A percentile compares a stretch with the other conserved stretches of the same genome.
These are phyloP conservation scores for Mactromeris polynyma DNA, from an alignment of 2,888 invertebrate genomes.

Conservation along the genomic window DNA sequence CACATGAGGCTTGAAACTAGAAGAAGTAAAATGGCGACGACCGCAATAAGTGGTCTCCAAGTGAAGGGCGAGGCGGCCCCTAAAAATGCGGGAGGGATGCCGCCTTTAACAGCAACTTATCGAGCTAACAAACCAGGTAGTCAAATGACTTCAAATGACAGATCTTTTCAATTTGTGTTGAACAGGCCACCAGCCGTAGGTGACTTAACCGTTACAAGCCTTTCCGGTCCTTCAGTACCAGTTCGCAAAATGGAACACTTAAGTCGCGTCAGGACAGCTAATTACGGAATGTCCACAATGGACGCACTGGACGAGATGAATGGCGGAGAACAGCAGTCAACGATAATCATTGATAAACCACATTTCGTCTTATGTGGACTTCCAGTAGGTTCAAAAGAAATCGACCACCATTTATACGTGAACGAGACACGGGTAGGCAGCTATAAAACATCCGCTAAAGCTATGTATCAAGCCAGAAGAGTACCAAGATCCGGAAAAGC, in stretches of 20 bases:
- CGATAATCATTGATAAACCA: constrained; percentile 70
- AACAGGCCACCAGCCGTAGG: constrained; percentile 51
- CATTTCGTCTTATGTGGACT: constrained; percentile 76
- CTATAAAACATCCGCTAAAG: constrained; percentile 74
- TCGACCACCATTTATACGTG: constrained; percentile 71
- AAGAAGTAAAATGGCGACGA: constrained; percentile 35
- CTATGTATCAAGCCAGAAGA: constrained; percentile 65
- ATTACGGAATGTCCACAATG: constrained; percentile 76
- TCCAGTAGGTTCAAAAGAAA: constrained; percentile 70
- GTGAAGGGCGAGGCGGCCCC: constrained; percentile 74
- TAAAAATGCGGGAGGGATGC: constrained; percentile 45
- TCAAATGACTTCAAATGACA: constrained; percentile 59
- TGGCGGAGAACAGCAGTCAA: constrained; percentile 54
- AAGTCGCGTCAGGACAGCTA: constrained; percentile 69
- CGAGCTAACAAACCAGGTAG: constrained; percentile 55
- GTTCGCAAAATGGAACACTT: constrained; percentile 71
- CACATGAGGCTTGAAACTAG: neutral
- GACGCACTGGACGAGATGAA: constrained; percentile 64
- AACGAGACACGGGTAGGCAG: constrained; percentile 72
- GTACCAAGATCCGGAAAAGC: constrained; percentile 61
- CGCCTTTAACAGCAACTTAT: constrained; percentile 57
- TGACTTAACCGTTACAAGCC: constrained; percentile 48
- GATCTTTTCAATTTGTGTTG: constrained; percentile 71
- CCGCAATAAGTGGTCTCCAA: constrained; percentile 64
- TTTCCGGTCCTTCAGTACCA: constrained; percentile 62